Base-by-base conservation (phyloP, 2,888 invertebrate species). In the Heliconius aoede region DNA sequence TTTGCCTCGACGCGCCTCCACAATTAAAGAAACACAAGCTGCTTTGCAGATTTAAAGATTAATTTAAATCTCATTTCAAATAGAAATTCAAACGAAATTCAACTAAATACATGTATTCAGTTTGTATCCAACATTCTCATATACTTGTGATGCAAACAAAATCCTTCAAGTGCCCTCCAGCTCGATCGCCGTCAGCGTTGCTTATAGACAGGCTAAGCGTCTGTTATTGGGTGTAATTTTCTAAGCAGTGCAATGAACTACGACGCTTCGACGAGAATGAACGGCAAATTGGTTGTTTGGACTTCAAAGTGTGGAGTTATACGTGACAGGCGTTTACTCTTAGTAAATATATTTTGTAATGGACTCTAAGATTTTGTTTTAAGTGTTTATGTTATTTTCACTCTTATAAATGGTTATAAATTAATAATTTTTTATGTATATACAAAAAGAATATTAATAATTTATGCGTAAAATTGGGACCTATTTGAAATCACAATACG, bases 211-310 rank as follows among this genome's bases (percentile, higher is more conserved):
- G n/a, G 30, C 51, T n/a, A 55, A 55, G n/a, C 55, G 69, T 18
- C 69, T 55, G 13, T 69, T 69, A 69, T 69, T 55, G 30, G 51
- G 55, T 69, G 69, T 30, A 69, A 55, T 69, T 69, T 69, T 55
- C 69, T 69, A 55, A 69, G 55, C 55, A 55, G 69, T 69, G 30
- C 69, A 55, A 55, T 69, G 69, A 32, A 69, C 69, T 69, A 51
- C 51, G 4, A 36, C 30, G 62, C 32, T 26, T 24, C 8, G 32
- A 55, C 30, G 69, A 9, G 55, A 51, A n/a, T 51, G 28, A 64
- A 5, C n/a, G 68, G 51, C 21, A 55, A n/a, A 30, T 69, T 30
- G n/a, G 51, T 69, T 69, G 68, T 69, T 30, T 28, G n/a, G 4
- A 55, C 55, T 30, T 46, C 13, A 28, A 7, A 46, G 24, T 32